phyloP scores from a whole-genome alignment of 2,113 vertebrate species.

The Clarias magur region DNA sequence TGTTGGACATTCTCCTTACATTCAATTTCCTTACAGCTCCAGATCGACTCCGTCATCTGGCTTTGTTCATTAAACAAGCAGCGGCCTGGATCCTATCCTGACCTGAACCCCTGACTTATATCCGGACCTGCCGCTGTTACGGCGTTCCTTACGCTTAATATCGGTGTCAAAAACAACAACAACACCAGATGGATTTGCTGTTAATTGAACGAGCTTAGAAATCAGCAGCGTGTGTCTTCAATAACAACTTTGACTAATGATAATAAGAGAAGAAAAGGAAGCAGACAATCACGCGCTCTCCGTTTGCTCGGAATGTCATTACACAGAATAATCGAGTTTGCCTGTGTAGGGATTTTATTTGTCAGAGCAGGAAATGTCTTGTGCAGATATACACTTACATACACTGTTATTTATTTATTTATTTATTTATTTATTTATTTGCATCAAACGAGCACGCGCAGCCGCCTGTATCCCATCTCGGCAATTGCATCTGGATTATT shows the following conservation, averaged over 20 bases:
- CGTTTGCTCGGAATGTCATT: conserved; percentile 85
- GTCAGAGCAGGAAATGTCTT: conserved; percentile 74
- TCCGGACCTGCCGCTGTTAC: conserved; percentile 71
- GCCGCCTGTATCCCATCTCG: conserved; percentile 86
- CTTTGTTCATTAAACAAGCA: conserved; percentile 79
- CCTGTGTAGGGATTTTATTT: conserved; percentile 78
- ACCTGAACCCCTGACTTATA: conserved; percentile 75
- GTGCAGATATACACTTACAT: conserved; percentile 63
- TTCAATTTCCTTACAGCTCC: conserved; percentile 78
- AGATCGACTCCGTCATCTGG: conserved; percentile 62
- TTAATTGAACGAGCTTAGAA: conserved; percentile 90
- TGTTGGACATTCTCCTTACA: conserved; percentile 79
- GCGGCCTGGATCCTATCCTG: conserved; percentile 75
- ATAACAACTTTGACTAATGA: conserved; percentile 86
- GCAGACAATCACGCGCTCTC: conserved; percentile 80
- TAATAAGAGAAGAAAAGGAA: conserved; percentile 77
- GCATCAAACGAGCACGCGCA: conserved; percentile 89
- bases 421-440: conserved; percentile 58
- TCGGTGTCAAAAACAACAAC: conserved; percentile 63
- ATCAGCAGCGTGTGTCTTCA: conserved; percentile 80
- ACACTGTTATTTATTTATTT: conserved; percentile 63
- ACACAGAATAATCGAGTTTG: conserved; percentile 89
- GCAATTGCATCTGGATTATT: conserved; percentile 96
- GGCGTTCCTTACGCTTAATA: conserved; percentile 54
- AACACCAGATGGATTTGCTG: conserved; percentile 73